Conservation (phyloP, 92 coral and sea anemone genomes). For the Diadumene lineata region DNA sequence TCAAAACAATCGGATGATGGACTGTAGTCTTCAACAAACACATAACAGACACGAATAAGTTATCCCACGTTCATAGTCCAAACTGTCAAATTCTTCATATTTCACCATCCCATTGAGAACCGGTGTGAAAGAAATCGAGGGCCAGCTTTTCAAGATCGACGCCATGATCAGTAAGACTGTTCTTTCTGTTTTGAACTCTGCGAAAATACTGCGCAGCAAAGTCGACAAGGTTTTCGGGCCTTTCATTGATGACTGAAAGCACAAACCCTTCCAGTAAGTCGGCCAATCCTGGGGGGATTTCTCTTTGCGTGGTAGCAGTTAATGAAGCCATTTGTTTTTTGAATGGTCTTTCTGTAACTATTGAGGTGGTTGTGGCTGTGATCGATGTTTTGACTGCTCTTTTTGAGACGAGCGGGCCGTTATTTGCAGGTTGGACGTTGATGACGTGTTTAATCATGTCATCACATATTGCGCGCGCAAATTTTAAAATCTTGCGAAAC, state of each 20-base stretch:
- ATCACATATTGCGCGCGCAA: conserved; percentile 16
- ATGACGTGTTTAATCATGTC: background rate
- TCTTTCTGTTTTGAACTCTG: conserved; percentile 46
- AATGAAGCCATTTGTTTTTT: conserved; percentile 33
- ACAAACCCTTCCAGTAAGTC: conserved; percentile 94
- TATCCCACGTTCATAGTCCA: background rate
- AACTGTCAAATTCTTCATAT: conserved; percentile 19
- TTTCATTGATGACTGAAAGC: conserved; percentile 67
- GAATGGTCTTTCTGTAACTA: background rate
- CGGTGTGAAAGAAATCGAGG: conserved; percentile 66
- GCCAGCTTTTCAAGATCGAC: conserved; percentile 64
- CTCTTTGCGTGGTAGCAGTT: conserved; percentile 31
- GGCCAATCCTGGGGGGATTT: conserved; percentile 76
- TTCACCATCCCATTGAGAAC: conserved; percentile 70
- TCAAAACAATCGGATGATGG: background rate
- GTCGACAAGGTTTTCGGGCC: conserved; percentile 71
- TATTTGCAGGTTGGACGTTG: background rate
- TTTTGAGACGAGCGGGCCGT: background rate
- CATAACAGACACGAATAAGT: no score
- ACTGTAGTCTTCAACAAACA: no score
- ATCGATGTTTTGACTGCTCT: background rate
- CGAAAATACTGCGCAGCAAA: conserved; percentile 81
- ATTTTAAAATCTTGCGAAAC: background rate
- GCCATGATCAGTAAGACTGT: conserved; percentile 67
- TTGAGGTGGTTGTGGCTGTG: background rate